Percentiles rank a stretch among this genome's conserved stretches.
These are phyloP conservation scores for Vespertilio murinus DNA, from an alignment of 2,797 vertebrate genomes.

Conservation along the genomic window DNA sequence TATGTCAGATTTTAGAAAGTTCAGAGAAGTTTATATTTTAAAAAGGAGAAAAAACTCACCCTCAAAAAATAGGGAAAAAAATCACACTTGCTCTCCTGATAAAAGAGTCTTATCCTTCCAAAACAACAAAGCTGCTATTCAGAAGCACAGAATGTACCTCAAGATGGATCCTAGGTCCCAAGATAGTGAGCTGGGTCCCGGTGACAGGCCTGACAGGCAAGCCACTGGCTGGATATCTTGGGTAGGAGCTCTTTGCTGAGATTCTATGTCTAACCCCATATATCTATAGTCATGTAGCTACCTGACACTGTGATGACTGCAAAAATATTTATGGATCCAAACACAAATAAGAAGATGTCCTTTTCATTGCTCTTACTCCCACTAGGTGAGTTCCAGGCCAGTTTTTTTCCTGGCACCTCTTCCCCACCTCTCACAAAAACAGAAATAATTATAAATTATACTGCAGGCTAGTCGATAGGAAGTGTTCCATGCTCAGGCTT, in stretches of 20 bases:
- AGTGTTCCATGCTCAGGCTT: constrained; percentile 45
- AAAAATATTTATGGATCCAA: constrained; percentile 52
- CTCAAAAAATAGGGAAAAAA: neutral
- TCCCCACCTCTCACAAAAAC: constrained; percentile 13
- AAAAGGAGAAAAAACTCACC: neutral
- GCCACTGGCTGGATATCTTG: neutral
- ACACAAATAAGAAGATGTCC: constrained; percentile 7
- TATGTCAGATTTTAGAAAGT: neutral
- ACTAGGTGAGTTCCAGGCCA: neutral
- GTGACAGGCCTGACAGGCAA: neutral
- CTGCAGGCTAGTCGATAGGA: constrained; percentile 55
- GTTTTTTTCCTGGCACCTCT: constrained; percentile 42
- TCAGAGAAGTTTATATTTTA: constrained; percentile 23
- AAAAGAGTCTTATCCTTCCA: neutral
- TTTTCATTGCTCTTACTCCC: constrained; percentile 38
- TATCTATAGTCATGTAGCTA: neutral
- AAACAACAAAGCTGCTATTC: neutral
- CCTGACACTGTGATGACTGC: neutral
- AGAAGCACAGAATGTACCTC: neutral
- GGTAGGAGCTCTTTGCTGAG: neutral
- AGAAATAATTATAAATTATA: constrained; percentile 77
- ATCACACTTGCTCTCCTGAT: neutral
- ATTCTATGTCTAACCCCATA: neutral
- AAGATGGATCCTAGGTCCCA: neutral
- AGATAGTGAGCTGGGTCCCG: neutral